Conservation (phyloP, 53 echinoderm and acorn worm species). For the Patiria pectinifera region DNA sequence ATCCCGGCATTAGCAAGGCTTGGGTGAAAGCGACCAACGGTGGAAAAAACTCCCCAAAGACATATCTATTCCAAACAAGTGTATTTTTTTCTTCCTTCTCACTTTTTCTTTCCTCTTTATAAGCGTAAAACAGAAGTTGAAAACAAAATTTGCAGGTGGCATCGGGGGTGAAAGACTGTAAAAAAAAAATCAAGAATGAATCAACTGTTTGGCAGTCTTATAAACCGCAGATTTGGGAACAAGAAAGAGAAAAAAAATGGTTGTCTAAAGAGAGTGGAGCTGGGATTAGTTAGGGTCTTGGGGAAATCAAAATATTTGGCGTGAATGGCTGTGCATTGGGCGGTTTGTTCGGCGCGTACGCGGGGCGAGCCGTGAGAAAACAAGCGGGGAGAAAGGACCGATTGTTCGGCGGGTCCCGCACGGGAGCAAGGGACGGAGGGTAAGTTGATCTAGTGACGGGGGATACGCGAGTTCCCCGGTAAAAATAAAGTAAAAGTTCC, state of each 20-base stretch:
- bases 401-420: conserved; percentile 54
- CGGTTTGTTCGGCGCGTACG: conserved; percentile 47
- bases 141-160: conserved; percentile 53
- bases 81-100: not conserved
- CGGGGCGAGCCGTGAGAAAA: conserved; percentile 61
- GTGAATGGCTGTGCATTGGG: conserved; percentile 61
- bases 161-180: not conserved
- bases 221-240: conserved; percentile 12
- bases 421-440: conserved; percentile 40
- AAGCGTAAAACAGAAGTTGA: conserved; percentile 4
- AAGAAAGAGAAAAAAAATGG: not conserved
- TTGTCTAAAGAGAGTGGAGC: not conserved
- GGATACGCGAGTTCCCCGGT: not conserved
- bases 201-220: conserved; percentile 13
- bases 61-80: conserved; percentile 55
- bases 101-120: conserved; percentile 2
- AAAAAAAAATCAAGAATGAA: not conserved
- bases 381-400: conserved; percentile 44
- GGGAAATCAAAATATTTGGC: conserved; percentile 68
- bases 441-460: conserved; percentile 40
- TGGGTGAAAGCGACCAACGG: conserved; percentile 21
- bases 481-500: not conserved
- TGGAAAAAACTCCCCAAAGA: conserved; percentile 27
- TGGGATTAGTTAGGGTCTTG: conserved; percentile 59
- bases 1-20: conserved; percentile 51